Evolutionary conservation across 2,113 vertebrate genomes (phyloP), one percentile per base, ranked within the genome.

Genomic region (Callionymus lyra): DNA sequence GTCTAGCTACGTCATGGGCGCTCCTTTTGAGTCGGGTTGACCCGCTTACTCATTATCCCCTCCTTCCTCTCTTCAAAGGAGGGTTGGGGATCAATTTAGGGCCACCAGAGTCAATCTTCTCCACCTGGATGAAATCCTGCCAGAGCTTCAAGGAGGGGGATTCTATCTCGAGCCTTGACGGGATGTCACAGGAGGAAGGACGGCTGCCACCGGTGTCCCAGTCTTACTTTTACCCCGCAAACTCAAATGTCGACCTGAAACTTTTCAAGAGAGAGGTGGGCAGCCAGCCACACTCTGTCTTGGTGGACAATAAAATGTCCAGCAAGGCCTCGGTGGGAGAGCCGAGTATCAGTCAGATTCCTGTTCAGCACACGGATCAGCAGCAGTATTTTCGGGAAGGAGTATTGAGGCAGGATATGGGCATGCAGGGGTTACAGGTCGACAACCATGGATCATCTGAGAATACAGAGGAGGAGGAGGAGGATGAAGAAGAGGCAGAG

Each of bases 121-220:
- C 67, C 64, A 67, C 51, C 56, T 81, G 43, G 54, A 93, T 94
- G 92, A 97, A 84, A 73, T 87, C 92, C 72, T 88, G 88, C 76
- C 90, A 89, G 68, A 89, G 86, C 70, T 76, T 85, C 74, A 89
- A 84, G 62, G 91, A 91, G 66, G 89, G 83, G 81, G 82, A 85
- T 59, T 68, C 88, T 11, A 52, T 70, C n/a, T 85, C 82, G 13
- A 82, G 64, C 54, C 57, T 74, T 62, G 84, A 85, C 50, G 89
- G 85, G 44, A 96, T 97, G 93, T 92, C 92, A 6, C 90, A 95
- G 65, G 92, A 96, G 59, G 94, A 94, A 19, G 82, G 79, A 47
- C 86, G 77, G 17, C 86, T 86, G 53, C 79, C 76, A 9, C 84
- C 85, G 12, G 85, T 83, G 67, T 81, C 93, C 47, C 82, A 91